Evolutionary conservation across 2,113 vertebrate species (phyloP).

Genomic region (Hystrix brachyura): DNA sequence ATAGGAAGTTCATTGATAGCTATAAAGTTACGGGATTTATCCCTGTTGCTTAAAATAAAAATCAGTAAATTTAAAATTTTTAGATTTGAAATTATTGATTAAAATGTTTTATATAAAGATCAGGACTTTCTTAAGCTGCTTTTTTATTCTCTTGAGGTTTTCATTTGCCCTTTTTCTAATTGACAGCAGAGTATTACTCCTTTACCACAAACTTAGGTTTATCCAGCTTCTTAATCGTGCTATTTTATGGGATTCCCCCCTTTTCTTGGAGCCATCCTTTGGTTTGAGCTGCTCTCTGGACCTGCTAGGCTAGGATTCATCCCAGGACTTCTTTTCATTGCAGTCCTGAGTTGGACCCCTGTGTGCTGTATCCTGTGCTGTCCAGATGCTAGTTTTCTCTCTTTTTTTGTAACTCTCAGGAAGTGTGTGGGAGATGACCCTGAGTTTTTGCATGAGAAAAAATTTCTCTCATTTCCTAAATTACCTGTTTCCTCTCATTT

Average conservation of each 20-base stretch:
- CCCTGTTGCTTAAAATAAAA: slow-evolving; percentile 36
- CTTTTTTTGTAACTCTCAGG: slow-evolving; percentile 1
- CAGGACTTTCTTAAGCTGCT: neutral
- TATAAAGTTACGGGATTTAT: slow-evolving; percentile 2
- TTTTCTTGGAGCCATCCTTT: neutral
- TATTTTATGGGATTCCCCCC: neutral
- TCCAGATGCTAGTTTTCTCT: neutral
- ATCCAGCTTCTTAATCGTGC: neutral
- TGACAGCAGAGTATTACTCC: neutral
- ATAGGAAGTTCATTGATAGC: neutral
- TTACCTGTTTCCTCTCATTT: slow-evolving; percentile 50
- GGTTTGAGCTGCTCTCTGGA: neutral
- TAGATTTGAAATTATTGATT: neutral
- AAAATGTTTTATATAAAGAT: neutral
- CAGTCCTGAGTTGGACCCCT: neutral
- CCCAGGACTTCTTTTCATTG: neutral
- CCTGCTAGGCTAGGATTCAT: neutral
- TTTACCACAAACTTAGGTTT: neutral
- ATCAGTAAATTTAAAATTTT: neutral
- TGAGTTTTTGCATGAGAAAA: slow-evolving; percentile 41
- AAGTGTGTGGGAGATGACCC: neutral
- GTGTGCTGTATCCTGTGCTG: neutral
- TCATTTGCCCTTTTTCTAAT: neutral
- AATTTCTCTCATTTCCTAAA: slow-evolving; percentile 27
- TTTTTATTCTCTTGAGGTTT: neutral